Conservation (phyloP, 1,140 invertebrate species). For the Aphaenogaster rudis region DNA sequence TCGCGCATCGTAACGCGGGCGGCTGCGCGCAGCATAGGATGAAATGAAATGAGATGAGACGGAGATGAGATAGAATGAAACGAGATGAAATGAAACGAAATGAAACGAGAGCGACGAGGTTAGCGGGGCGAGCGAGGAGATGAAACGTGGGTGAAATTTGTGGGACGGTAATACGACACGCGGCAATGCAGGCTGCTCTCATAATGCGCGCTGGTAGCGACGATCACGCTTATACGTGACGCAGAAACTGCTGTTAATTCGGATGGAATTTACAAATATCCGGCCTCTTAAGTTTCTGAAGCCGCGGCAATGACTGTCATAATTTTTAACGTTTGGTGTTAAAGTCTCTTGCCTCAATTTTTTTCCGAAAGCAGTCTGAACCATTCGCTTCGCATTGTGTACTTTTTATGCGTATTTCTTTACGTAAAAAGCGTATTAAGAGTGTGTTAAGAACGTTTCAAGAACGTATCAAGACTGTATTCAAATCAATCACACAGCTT, state of each 20-base stretch:
- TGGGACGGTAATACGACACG: constrained; percentile 27
- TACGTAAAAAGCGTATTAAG: background rate
- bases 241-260: constrained; percentile 13
- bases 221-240: background rate
- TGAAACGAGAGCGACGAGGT: constrained; percentile 23
- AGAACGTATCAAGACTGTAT: background rate
- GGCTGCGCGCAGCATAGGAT: constrained; percentile 11
- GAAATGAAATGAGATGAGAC: constrained; percentile 49
- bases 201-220: background rate
- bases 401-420: background rate
- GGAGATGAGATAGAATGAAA: constrained; percentile 51
- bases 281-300: too few species aligned
- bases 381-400: background rate
- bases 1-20: constrained; percentile 57
- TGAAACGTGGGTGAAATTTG: constrained; percentile 39
- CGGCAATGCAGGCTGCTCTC: background rate
- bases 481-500: background rate
- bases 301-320: too few species aligned
- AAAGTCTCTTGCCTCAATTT: background rate
- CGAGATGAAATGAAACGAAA: constrained; percentile 44
- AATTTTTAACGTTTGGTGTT: background rate
- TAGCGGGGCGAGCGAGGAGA: background rate
- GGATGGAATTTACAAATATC: constrained; percentile 2
- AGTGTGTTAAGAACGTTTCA: background rate
- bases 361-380: background rate